Evolutionary conservation across 2,888 invertebrate genomes (phyloP), one percentile per base, ranked within the genome.

Genomic region (Drosophila neotestacea): DNA sequence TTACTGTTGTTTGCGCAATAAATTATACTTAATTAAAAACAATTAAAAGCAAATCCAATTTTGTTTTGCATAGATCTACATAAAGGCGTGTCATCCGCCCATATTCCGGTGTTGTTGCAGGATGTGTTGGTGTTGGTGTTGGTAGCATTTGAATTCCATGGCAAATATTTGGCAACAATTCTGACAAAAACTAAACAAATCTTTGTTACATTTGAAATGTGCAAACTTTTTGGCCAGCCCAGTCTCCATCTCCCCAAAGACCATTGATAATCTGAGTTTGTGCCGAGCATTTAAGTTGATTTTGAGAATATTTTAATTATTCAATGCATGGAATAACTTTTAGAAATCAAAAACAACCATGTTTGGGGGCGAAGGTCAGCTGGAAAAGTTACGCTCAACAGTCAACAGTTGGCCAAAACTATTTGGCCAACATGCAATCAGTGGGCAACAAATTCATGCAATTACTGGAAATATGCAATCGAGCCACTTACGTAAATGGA

Each of bases 11-110:
- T 90, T 89, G 75, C 67, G 70, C 78, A 74, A 90, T 88, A 89
- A 90, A 89, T 90, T 86, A 75, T 76, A 77, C 83, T 83, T 90
- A 89, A 89, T 89, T 89, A 90, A 90, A 89, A 90, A 90, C 89
- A 90, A 89, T 90, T 90, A 88, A 85, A 89, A 90, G 86, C 83
- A 85, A 90, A 90, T 90, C 75, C 82, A 70, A 77, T 79, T 76
- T 65, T 61, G 56, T 62, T 80, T 73, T 77, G 64, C 82, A 70
- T 75, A 65, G 10, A 47, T 63, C 63, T 50, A 62, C 54, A 61
- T 50, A 58, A 47, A 60, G 44, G 51, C 58, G 38, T 64, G 46
- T 47, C 58, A 60, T 30, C 4, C 56, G 54, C 59, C 48, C 65
- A 58, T 48, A 28, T 54, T 47, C 44, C 52, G 34, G 38, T 58